Evolutionary conservation across 2,888 invertebrate species (phyloP).

Genomic region (Cryptocheilus praepositus): DNA sequence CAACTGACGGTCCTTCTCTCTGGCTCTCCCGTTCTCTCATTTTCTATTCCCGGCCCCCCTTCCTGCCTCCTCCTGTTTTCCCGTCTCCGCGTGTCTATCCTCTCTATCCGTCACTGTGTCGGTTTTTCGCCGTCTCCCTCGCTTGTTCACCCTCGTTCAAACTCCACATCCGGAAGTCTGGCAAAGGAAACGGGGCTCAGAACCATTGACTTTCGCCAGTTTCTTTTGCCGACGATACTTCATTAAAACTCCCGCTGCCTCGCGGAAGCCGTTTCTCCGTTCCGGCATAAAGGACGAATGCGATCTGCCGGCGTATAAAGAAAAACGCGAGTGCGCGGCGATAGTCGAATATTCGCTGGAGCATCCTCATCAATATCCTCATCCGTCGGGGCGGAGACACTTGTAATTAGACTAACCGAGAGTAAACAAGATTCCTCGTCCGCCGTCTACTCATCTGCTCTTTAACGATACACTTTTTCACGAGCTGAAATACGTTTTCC

Average conservation of each 20-base stretch:
- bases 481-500: too few relatives aligned
- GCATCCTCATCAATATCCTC: too few relatives aligned
- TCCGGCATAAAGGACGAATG: too few relatives aligned
- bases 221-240: constrained; percentile 33
- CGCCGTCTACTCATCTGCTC: too few relatives aligned
- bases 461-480: too few relatives aligned
- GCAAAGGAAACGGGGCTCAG: constrained; percentile 31
- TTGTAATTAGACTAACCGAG: too few relatives aligned
- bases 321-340: too few relatives aligned
- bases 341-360: too few relatives aligned
- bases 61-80: constrained; percentile 15
- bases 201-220: constrained; percentile 34
- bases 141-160: neutral
- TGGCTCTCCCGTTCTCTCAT: constrained; percentile 12
- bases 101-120: constrained; percentile 13
- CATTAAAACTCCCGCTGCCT: constrained; percentile 40
- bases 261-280: neutral
- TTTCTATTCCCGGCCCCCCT: constrained; percentile 14
- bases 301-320: too few relatives aligned
- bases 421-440: too few relatives aligned
- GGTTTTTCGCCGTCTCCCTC: neutral
- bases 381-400: too few relatives aligned
- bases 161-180: constrained; percentile 23
- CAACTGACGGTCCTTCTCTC: constrained; percentile 29
- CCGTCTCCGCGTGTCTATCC: constrained; percentile 15